Conservation (phyloP, 2,113 vertebrate species). For the Poecile atricapillus region DNA sequence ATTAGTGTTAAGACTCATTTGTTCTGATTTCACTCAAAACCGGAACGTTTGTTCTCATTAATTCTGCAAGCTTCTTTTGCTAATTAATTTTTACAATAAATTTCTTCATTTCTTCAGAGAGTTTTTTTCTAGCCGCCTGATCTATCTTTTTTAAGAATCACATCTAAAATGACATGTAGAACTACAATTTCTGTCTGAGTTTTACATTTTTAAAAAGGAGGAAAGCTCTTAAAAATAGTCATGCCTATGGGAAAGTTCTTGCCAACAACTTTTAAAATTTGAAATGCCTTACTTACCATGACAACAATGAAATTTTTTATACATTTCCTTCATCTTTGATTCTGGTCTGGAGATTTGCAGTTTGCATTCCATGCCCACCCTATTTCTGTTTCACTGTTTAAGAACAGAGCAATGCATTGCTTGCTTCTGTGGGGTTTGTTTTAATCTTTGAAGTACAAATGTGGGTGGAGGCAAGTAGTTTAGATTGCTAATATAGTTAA, state of each 20-base stretch:
- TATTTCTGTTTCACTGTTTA: background rate
- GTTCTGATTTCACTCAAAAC: slow-evolving; percentile 40
- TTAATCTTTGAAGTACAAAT: background rate
- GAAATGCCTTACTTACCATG: background rate
- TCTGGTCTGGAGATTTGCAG: background rate
- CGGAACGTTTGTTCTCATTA: slow-evolving; percentile 2
- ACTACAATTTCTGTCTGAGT: background rate
- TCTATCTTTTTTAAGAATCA: background rate
- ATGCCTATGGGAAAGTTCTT: background rate
- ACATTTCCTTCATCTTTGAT: background rate
- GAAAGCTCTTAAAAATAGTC: background rate
- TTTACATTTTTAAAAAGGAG: background rate
- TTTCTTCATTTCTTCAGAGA: background rate
- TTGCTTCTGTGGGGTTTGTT: background rate
- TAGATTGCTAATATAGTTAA: background rate
- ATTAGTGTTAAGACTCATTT: slow-evolving; percentile 41
- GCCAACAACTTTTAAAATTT: background rate
- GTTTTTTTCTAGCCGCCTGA: background rate
- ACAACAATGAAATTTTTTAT: background rate
- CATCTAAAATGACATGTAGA: background rate
- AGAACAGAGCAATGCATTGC: background rate
- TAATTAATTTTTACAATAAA: slow-evolving; percentile 42
- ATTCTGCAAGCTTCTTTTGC: background rate
- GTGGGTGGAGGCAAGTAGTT: background rate
- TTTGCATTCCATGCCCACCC: background rate